phyloP scores from a whole-genome alignment of 2,888 invertebrate species.

The Barypeithes pellucidus region DNA sequence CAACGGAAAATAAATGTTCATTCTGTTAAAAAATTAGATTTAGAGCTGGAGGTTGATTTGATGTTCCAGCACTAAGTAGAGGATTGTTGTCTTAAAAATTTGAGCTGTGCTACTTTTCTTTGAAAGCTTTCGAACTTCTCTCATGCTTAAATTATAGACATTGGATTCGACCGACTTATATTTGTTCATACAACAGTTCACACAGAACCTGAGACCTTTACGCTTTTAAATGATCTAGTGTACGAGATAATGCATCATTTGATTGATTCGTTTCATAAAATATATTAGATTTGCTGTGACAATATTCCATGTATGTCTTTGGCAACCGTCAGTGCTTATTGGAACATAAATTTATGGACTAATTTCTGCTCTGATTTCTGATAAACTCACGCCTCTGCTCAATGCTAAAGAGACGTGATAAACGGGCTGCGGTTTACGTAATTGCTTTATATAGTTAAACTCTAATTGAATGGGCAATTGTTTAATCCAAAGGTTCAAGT shows the following conservation, averaged over 20 bases:
- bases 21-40: neutral
- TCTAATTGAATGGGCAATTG: slow-evolving; percentile 50
- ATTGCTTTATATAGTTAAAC: slow-evolving; percentile 45
- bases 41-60: neutral
- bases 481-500: slow-evolving; percentile 43
- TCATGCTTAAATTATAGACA: neutral
- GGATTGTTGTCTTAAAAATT: too few relatives aligned
- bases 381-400: slow-evolving; percentile 36
- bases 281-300: slow-evolving; percentile 13
- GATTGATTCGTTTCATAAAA: slow-evolving; percentile 30
- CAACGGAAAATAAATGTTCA: neutral
- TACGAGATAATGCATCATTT: too few relatives aligned
- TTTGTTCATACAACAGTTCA: too few relatives aligned
- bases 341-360: slow-evolving; percentile 39
- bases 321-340: slow-evolving; percentile 31
- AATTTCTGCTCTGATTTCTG: slow-evolving; percentile 41
- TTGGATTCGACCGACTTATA: too few relatives aligned
- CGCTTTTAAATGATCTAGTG: too few relatives aligned
- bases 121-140: too few relatives aligned
- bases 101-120: too few relatives aligned
- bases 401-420: slow-evolving; percentile 47
- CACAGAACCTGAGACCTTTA: too few relatives aligned
- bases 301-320: slow-evolving; percentile 27
- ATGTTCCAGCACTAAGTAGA: too few relatives aligned
- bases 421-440: slow-evolving; percentile 40